Conservation (phyloP, 2,113 vertebrate species). For the Rhombomys opimus region DNA sequence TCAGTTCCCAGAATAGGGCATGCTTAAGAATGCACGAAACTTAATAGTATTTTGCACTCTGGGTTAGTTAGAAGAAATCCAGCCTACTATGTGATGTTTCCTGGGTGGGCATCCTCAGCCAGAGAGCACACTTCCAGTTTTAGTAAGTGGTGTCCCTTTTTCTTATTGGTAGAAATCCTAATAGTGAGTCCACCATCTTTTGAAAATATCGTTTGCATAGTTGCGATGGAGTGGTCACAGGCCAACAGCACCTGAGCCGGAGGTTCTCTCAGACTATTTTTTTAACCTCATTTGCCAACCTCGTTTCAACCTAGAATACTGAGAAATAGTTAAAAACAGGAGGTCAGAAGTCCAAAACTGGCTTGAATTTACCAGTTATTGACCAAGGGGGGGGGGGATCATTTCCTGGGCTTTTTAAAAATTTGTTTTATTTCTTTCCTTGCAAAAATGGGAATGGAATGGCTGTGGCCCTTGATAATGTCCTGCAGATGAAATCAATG, state of each 20-base stretch:
- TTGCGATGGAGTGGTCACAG: neutral
- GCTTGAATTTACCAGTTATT: neutral
- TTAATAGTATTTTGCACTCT: neutral
- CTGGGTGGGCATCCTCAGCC: neutral
- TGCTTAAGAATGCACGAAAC: neutral
- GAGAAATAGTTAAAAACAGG: neutral
- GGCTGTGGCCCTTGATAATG: neutral
- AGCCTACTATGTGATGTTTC: neutral
- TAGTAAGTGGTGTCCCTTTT: neutral
- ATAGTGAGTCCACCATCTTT: neutral
- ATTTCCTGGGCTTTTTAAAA: neutral
- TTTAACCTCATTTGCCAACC: neutral
- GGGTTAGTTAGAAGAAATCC: neutral
- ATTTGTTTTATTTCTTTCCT: neutral
- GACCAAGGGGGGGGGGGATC: neutral
- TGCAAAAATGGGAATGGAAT: neutral
- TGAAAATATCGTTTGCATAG: neutral
- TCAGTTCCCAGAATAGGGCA: conserved; percentile 4
- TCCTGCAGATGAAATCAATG: neutral
- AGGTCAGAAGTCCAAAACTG: neutral
- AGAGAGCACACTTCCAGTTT: neutral
- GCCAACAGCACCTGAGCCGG: neutral
- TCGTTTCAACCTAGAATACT: neutral
- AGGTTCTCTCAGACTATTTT: neutral
- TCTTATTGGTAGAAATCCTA: neutral